Evolutionary conservation across 1,140 invertebrate genomes (phyloP).

Genomic region (Pristionchus pacificus): DNA sequence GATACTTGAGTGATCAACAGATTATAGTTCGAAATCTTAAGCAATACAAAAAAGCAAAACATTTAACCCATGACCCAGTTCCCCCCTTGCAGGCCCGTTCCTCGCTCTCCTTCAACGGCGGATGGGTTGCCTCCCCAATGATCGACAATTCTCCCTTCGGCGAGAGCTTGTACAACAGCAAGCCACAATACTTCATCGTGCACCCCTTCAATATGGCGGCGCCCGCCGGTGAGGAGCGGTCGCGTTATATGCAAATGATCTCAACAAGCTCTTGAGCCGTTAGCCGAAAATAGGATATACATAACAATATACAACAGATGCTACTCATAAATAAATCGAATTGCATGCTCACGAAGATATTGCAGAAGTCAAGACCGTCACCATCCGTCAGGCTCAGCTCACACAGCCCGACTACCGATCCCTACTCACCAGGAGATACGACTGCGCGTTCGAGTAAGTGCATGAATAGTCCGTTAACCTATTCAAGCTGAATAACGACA

Average conservation of each 20-base stretch:
- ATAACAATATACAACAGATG: neutral
- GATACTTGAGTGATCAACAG: slow-evolving; percentile 8
- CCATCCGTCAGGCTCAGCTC: neutral
- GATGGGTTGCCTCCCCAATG: slow-evolving; percentile 27
- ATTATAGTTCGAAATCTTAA: neutral
- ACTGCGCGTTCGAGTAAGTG: slow-evolving; percentile 5
- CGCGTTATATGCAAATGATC: too few species aligned
- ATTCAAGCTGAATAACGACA: neutral
- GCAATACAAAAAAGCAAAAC: neutral
- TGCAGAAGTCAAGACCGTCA: slow-evolving; percentile 1
- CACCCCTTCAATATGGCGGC: slow-evolving; percentile 29
- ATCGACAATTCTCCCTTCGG: slow-evolving; percentile 20
- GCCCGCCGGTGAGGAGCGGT: slow-evolving; percentile 29
- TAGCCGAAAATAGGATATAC: neutral
- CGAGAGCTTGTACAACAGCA: slow-evolving; percentile 10
- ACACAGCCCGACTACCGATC: neutral
- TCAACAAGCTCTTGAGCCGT: neutral
- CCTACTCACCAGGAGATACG: slow-evolving; percentile 2
- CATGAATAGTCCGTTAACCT: slow-evolving; percentile 2
- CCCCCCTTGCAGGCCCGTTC: slow-evolving; percentile 17
- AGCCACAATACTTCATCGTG: slow-evolving; percentile 28
- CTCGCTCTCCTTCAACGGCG: slow-evolving; percentile 8
- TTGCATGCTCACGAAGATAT: neutral
- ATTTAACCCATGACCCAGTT: too few species aligned
- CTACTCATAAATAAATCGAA: neutral